Conservation (phyloP, 2,888 invertebrate genomes). For the Clunio marinus region DNA sequence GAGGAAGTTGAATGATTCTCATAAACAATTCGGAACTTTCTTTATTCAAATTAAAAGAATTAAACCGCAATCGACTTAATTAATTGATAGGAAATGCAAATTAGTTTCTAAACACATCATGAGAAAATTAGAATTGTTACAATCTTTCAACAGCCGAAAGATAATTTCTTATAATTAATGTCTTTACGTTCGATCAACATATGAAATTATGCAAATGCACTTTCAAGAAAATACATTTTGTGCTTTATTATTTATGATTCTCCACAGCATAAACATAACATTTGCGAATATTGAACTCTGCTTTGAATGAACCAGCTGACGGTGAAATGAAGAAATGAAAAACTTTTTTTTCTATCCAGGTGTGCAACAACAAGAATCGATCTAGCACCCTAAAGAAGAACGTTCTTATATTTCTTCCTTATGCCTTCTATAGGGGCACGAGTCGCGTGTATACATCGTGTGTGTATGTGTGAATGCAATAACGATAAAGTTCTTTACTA, state of each 20-base stretch:
- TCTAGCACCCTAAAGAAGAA: not conserved
- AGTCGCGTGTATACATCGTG: not conserved
- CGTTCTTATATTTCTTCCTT: constrained; percentile 11
- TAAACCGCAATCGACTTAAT: not conserved
- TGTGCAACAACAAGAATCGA: constrained; percentile 13
- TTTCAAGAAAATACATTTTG: too few species aligned
- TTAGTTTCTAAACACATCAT: too few species aligned
- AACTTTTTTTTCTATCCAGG: not conserved
- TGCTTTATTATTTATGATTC: not conserved
- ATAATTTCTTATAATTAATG: not conserved
- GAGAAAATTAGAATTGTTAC: too few species aligned
- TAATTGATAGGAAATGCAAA: not conserved
- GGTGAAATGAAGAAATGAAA: not conserved
- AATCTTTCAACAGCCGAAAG: too few species aligned
- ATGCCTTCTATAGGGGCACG: not conserved
- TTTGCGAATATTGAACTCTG: constrained; percentile 34
- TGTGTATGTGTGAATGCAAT: constrained; percentile 3
- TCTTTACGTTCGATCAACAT: not conserved
- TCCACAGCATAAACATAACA: not conserved
- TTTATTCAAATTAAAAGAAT: not conserved
- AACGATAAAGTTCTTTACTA: not conserved
- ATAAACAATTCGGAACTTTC: not conserved
- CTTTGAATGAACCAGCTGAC: constrained; percentile 16
- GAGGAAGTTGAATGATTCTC: not conserved
- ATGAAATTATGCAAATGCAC: not conserved